These are phyloP conservation scores for Drosophila histrio DNA, from an alignment of 2,888 invertebrate genomes.

Conservation along the genomic window DNA sequence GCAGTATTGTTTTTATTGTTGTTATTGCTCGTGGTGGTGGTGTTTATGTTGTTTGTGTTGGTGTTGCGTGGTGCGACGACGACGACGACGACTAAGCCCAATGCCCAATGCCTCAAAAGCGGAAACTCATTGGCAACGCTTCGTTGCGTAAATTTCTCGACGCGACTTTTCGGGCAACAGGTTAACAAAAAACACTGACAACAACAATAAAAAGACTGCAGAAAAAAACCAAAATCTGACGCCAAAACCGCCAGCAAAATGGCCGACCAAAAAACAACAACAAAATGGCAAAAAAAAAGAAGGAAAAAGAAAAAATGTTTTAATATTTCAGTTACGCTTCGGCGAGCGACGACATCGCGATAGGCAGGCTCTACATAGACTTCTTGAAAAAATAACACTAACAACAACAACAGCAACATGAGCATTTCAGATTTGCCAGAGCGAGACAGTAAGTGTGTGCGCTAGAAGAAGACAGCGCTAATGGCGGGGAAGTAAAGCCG, in stretches of 20 bases:
- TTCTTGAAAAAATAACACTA: conserved; percentile 62
- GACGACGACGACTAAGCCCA: conserved; percentile 64
- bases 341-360: conserved; percentile 77
- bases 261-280: conserved; percentile 52
- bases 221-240: conserved; percentile 64
- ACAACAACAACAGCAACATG: conserved; percentile 34
- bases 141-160: conserved; percentile 80
- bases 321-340: conserved; percentile 81
- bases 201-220: conserved; percentile 34
- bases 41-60: conserved; percentile 19
- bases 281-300: conserved; percentile 34
- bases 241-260: conserved; percentile 75
- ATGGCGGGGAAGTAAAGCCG: conserved; percentile 34
- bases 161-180: conserved; percentile 70
- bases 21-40: conserved; percentile 26
- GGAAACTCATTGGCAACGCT: conserved; percentile 84
- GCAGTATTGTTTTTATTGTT: conserved; percentile 15
- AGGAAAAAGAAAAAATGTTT: conserved; percentile 56
- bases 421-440: conserved; percentile 43
- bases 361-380: conserved; percentile 67
- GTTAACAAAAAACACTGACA: conserved; percentile 49
- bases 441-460: conserved; percentile 23
- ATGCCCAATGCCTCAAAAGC: conserved; percentile 71
- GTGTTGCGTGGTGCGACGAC: conserved; percentile 35
- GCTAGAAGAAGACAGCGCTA: conserved; percentile 15